Percentiles rank a stretch among this genome's conserved stretches.
Conservation (phyloP, 2,888 invertebrate genomes). For the Scotopteryx bipunctaria region DNA sequence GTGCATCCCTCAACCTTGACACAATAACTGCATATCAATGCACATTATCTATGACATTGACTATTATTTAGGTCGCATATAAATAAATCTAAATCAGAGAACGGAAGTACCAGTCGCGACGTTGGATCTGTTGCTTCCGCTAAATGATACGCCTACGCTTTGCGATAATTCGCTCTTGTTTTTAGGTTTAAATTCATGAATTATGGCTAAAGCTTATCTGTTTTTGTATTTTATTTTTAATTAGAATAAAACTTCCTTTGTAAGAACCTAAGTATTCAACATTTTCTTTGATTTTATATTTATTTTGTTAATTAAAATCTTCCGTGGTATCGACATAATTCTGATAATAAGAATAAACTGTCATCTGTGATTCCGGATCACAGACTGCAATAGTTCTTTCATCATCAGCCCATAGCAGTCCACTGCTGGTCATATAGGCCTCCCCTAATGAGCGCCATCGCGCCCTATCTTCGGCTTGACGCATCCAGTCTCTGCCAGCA, state of each 20-base stretch:
- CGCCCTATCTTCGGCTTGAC: too few relatives aligned
- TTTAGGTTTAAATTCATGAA: conserved; percentile 4
- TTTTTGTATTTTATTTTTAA: not conserved
- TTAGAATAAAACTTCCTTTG: too few relatives aligned
- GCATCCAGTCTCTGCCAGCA: too few relatives aligned
- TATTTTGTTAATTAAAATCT: too few relatives aligned
- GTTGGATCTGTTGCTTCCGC: conserved; percentile 52
- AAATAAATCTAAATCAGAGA: conserved; percentile 37
- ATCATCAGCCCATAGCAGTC: too few relatives aligned
- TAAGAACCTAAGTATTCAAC: not conserved
- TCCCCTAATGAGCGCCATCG: too few relatives aligned
- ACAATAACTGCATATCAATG: conserved; percentile 36
- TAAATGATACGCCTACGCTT: conserved; percentile 52
- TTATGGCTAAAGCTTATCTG: conserved; percentile 5
- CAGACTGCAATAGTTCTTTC: too few relatives aligned
- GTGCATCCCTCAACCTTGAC: conserved; percentile 40
- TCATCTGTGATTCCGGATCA: too few relatives aligned
- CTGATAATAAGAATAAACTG: too few relatives aligned
- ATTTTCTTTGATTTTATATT: too few relatives aligned
- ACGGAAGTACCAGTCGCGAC: conserved; percentile 38
- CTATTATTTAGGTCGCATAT: conserved; percentile 47
- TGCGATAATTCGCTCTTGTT: conserved; percentile 41
- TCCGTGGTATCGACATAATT: too few relatives aligned
- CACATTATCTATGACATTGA: conserved; percentile 53
- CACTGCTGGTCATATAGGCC: too few relatives aligned